A percentile compares a stretch with the other conserved stretches of the same genome.
Conservation (phyloP, 1,140 invertebrate species). For the Saccostrea cuccullata region DNA sequence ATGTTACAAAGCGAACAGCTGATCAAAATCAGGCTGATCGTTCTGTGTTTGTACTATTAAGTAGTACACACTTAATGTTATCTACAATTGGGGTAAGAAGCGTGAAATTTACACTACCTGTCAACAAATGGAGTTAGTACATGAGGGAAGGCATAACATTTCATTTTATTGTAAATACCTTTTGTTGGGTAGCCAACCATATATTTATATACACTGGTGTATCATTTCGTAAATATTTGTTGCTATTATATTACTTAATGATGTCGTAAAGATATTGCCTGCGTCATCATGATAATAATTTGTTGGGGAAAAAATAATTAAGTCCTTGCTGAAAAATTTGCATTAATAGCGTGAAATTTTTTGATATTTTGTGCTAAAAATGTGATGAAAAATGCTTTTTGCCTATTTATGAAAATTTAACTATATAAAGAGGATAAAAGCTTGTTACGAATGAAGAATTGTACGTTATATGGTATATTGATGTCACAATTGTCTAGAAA, state of each 20-base stretch:
- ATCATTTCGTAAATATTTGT: not conserved
- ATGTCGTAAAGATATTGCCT: not conserved
- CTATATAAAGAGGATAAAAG: no score
- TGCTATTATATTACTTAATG: not conserved
- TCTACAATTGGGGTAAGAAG: not conserved
- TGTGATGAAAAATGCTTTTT: not conserved
- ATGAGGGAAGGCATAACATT: not conserved
- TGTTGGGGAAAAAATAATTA: not conserved
- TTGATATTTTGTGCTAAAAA: not conserved
- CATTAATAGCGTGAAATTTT: not conserved
- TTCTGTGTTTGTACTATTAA: not conserved
- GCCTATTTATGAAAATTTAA: not conserved
- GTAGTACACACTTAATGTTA: not conserved
- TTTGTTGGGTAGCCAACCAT: slow-evolving; percentile 3
- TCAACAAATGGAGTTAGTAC: slow-evolving; percentile 9
- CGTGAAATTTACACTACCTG: slow-evolving; percentile 19
- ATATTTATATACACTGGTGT: not conserved
- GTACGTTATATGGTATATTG: no score
- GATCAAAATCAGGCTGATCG: not conserved
- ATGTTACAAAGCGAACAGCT: not conserved
- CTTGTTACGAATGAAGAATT: no score
- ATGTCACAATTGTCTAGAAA: no score
- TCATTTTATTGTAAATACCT: not conserved
- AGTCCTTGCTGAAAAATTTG: not conserved
- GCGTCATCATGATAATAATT: not conserved